phyloP scores from a whole-genome alignment of 1,140 invertebrate species.

The Triops cancriformis region DNA sequence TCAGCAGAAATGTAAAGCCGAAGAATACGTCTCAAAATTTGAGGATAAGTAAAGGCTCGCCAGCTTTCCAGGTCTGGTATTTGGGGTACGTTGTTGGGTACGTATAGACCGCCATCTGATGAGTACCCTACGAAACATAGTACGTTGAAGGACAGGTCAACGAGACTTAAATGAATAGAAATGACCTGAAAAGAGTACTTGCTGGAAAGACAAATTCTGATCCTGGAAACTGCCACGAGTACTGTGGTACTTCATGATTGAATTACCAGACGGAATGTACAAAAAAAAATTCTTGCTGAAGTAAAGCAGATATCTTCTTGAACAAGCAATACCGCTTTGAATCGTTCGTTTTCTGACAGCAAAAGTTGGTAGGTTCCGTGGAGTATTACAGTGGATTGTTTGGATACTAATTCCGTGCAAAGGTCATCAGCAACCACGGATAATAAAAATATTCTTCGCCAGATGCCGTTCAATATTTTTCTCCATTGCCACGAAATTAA shows the following conservation, averaged over 20 bases:
- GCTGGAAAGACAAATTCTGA: slow-evolving; percentile 37
- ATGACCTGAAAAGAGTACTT: slow-evolving; percentile 36
- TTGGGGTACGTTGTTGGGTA: slow-evolving; percentile 40
- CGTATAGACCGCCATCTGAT: slow-evolving; percentile 42
- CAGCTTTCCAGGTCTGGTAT: slow-evolving; percentile 38
- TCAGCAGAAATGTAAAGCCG: slow-evolving; percentile 38
- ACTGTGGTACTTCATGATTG: slow-evolving; percentile 41
- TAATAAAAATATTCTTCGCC: no score
- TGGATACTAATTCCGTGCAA: no score
- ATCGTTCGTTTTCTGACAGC: no score
- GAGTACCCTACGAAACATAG: slow-evolving; percentile 38
- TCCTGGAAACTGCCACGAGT: slow-evolving; percentile 36
- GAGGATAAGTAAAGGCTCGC: slow-evolving; percentile 37
- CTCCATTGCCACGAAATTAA: no score
- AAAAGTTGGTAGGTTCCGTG: no score
- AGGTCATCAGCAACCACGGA: no score
- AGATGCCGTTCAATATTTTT: no score
- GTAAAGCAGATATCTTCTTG: no score
- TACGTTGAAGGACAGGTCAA: neutral
- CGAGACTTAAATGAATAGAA: neutral
- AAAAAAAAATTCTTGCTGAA: neutral
- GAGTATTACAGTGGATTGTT: no score
- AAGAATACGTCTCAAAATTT: slow-evolving; percentile 40
- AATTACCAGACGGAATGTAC: neutral
- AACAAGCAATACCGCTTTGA: no score